These are phyloP conservation scores for Leptobrachium leishanense DNA, from an alignment of 2,113 vertebrate genomes.

Conservation along the genomic window DNA sequence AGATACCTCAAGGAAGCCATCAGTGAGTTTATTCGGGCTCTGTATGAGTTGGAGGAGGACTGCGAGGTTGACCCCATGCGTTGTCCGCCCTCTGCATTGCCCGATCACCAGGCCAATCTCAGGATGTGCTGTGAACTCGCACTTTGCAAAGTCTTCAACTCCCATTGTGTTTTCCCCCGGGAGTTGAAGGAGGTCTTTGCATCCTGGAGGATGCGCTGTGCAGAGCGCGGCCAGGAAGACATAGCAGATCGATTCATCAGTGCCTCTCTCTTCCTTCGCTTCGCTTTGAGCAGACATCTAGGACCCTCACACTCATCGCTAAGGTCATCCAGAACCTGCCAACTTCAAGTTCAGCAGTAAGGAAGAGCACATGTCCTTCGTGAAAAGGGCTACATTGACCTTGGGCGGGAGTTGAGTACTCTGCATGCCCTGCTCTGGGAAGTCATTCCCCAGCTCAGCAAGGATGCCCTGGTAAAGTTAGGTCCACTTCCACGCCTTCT, in stretches of 20 bases:
- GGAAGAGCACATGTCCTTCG: constrained; percentile 96
- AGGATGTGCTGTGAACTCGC: constrained; percentile 98
- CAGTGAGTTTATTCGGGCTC: constrained; percentile 95
- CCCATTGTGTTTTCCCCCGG: constrained; percentile 95
- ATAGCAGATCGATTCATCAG: constrained; percentile 94
- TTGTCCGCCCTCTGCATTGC: constrained; percentile 83
- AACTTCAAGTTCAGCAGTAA: constrained; percentile 97
- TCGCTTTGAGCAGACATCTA: constrained; percentile 95
- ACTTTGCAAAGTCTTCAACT: constrained; percentile 98
- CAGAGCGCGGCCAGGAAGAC: constrained; percentile 90
- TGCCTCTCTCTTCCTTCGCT: constrained; percentile 92
- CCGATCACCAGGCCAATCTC: constrained; percentile 96
- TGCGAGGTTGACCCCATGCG: constrained; percentile 97
- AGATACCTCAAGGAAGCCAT: constrained; percentile 99
- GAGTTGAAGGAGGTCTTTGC: constrained; percentile 97
- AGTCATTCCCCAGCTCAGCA: constrained; percentile 93
- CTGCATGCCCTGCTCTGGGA: constrained; percentile 95
- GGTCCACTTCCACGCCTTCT: constrained; percentile 91
- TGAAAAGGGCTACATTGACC: constrained; percentile 98
- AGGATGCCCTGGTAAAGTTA: constrained; percentile 95
- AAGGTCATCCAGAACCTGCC: constrained; percentile 97
- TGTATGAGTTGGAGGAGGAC: constrained; percentile 98
- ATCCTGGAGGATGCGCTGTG: constrained; percentile 91
- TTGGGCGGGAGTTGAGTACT: constrained; percentile 92
- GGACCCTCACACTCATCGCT: constrained; percentile 94